These are phyloP conservation scores for Chalcis sispes DNA, from an alignment of 2,888 invertebrate genomes.

Conservation along the genomic window DNA sequence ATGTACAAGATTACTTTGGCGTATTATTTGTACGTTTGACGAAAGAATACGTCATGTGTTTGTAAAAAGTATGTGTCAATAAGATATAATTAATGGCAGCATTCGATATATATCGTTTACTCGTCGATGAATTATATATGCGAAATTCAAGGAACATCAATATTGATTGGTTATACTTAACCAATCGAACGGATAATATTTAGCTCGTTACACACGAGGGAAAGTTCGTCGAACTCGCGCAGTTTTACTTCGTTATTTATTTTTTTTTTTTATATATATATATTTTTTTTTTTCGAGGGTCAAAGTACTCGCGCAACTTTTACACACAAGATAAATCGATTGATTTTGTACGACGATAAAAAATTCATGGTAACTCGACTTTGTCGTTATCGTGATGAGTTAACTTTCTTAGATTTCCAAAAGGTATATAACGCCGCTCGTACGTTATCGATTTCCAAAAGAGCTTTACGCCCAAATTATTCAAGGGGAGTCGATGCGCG, in stretches of 20 bases:
- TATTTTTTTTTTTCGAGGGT: conserved; percentile 28
- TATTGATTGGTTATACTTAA: conserved; percentile 7
- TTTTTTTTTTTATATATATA: too few species aligned
- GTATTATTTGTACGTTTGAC: too few species aligned
- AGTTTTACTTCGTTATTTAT: too few species aligned
- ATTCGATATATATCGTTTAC: neutral
- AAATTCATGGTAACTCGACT: neutral
- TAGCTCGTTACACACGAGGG: conserved; percentile 23
- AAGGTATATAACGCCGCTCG: neutral
- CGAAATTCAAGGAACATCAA: conserved; percentile 10
- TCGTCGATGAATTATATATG: conserved; percentile 14
- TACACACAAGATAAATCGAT: conserved; percentile 1
- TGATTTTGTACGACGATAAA: conserved; percentile 10
- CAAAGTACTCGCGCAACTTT: neutral
- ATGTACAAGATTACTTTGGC: too few species aligned
- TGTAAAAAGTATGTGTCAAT: too few species aligned
- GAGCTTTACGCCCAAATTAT: neutral
- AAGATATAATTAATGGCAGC: too few species aligned
- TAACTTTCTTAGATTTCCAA: neutral
- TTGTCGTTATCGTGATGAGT: neutral
- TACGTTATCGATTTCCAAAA: neutral
- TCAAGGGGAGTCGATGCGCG: neutral
- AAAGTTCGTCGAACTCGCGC: conserved; percentile 25
- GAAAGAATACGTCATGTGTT: too few species aligned
- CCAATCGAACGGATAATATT: conserved; percentile 25